These are phyloP conservation scores for Fregata magnificens DNA, from an alignment of 2,113 vertebrate genomes.

Conservation along the genomic window DNA sequence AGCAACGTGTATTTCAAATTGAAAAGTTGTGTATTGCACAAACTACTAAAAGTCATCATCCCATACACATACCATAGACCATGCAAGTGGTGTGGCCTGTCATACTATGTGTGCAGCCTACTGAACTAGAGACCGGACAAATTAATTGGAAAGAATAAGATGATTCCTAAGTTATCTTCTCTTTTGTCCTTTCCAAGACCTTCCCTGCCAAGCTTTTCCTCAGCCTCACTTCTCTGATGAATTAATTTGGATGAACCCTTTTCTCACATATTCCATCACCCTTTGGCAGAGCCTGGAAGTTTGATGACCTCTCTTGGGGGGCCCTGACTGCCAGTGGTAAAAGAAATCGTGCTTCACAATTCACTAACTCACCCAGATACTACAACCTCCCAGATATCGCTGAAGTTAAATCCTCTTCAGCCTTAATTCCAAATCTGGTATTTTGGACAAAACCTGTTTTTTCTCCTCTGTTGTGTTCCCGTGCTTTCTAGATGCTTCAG, in stretches of 20 bases:
- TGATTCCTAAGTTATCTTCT: neutral
- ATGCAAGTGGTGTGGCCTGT: neutral
- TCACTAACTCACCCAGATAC: neutral
- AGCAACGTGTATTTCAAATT: neutral
- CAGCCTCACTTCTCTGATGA: neutral
- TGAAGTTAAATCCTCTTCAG: neutral
- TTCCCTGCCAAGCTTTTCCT: neutral
- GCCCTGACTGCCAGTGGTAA: neutral
- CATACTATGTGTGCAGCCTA: neutral
- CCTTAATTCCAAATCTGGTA: neutral
- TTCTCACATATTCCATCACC: neutral
- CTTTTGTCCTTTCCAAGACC: neutral
- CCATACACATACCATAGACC: neutral
- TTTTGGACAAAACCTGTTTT: neutral
- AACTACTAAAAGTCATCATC: neutral
- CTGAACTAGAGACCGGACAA: neutral
- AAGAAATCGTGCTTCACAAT: neutral
- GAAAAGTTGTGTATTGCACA: neutral
- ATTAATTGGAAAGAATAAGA: neutral
- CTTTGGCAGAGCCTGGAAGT: neutral
- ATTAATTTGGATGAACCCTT: neutral
- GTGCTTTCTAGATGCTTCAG: neutral
- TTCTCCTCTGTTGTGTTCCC: neutral
- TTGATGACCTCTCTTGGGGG: neutral
- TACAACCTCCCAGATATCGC: neutral